Conservation (phyloP, 2,888 invertebrate species). For the Kryphioiulus occultus region DNA sequence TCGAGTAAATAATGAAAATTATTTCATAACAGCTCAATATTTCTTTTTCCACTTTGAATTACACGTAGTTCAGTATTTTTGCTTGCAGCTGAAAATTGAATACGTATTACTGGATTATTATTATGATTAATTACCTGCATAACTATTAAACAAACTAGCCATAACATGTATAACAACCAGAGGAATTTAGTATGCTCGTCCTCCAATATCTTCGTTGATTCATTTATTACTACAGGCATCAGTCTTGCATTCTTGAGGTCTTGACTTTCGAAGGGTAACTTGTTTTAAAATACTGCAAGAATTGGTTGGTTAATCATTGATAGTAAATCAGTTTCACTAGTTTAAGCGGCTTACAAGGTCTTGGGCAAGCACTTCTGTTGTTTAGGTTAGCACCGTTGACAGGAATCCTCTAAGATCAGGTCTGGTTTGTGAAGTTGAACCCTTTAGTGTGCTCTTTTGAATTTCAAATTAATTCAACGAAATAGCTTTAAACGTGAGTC, state of each 20-base stretch:
- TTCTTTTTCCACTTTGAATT: no score
- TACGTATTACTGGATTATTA: no score
- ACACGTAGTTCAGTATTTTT: no score
- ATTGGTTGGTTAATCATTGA: background rate
- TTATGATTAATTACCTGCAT: no score
- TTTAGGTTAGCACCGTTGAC: background rate
- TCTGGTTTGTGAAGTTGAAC: background rate
- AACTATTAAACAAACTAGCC: no score
- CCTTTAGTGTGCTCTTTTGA: background rate
- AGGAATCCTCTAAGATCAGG: background rate
- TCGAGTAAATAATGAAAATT: no score
- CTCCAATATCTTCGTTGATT: no score
- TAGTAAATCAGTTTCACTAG: background rate
- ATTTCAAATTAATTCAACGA: background rate
- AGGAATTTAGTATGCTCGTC: no score
- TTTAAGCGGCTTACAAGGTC: background rate
- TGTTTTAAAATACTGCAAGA: background rate
- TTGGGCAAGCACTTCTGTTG: background rate
- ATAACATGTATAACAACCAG: no score
- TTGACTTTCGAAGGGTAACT: background rate
- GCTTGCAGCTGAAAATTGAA: no score
- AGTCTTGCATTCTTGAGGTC: background rate
- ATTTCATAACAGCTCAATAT: no score
- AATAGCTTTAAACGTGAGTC: background rate
- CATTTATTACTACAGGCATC: no score